Conservation (phyloP, 2,113 vertebrate species). For the Misgurnus mizolepis region DNA sequence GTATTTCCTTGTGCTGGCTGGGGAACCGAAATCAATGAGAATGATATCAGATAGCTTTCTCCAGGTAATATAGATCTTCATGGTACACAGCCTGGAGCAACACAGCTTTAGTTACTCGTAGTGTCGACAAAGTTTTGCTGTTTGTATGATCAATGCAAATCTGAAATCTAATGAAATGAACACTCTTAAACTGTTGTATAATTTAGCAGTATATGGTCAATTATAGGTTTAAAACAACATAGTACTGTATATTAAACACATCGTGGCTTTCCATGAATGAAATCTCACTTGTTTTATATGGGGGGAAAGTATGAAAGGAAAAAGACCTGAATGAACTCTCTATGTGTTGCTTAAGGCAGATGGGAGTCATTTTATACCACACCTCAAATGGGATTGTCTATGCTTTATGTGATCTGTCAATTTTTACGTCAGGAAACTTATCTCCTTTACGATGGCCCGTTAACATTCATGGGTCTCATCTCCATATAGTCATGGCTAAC, state of each 20-base stretch:
- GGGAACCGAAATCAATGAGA: too few relatives aligned
- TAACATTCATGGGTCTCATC: conserved; percentile 5
- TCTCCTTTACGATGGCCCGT: conserved; percentile 39
- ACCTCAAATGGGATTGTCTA: conserved; percentile 58
- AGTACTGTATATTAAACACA: conserved; percentile 63
- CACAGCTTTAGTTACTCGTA: not conserved
- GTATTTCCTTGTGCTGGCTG: too few relatives aligned
- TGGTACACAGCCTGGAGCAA: not conserved
- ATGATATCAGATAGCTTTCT: too few relatives aligned
- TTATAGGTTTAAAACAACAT: conserved; percentile 66
- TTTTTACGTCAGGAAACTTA: conserved; percentile 61
- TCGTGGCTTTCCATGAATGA: conserved; percentile 70
- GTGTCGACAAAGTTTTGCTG: not conserved
- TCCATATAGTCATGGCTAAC: conserved; percentile 34
- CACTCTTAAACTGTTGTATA: not conserved
- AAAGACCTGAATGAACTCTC: conserved; percentile 20
- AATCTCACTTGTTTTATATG: conserved; percentile 29
- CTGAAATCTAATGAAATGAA: not conserved
- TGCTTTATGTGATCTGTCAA: conserved; percentile 65
- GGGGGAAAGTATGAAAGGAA: conserved; percentile 20
- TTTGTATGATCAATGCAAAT: not conserved
- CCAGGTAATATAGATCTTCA: too few relatives aligned
- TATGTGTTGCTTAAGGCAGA: conserved; percentile 35
- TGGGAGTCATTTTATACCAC: conserved; percentile 60
- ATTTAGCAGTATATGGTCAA: conserved; percentile 58